Percentiles rank a stretch among this genome's conserved stretches.
These are phyloP conservation scores for Dendrolimus punctatus DNA, from an alignment of 1,140 invertebrate species.

Conservation along the genomic window DNA sequence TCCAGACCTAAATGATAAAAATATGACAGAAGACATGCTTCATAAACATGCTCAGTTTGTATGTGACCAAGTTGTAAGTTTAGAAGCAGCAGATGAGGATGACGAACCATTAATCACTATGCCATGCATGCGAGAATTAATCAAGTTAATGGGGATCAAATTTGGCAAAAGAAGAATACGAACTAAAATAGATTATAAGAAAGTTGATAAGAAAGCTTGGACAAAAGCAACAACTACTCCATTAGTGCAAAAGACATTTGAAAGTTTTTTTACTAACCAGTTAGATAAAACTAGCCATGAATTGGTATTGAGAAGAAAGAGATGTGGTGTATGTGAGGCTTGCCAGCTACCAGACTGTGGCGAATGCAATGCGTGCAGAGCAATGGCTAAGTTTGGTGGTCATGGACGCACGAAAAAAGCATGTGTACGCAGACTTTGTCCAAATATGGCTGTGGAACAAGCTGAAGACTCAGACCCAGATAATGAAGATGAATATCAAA, in stretches of 20 bases:
- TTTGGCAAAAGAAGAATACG: conserved; percentile 76
- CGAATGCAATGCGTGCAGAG: conserved; percentile 76
- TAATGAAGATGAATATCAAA: conserved; percentile 71
- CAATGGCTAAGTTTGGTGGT: conserved; percentile 85
- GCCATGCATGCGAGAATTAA: conserved; percentile 84
- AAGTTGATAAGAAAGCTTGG: conserved; percentile 72
- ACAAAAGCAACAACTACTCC: conserved; percentile 89
- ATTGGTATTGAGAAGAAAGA: conserved; percentile 64
- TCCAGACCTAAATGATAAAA: conserved; percentile 63
- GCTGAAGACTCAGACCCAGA: conserved; percentile 78
- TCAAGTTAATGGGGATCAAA: conserved; percentile 84
- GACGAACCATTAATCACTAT: conserved; percentile 80
- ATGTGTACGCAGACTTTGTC: conserved; percentile 82
- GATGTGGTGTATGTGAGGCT: conserved; percentile 84
- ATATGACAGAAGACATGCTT: conserved; percentile 84
- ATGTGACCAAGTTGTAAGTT: conserved; percentile 86
- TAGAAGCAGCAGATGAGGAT: conserved; percentile 78
- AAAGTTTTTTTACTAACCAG: conserved; percentile 86
- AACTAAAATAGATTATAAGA: conserved; percentile 69
- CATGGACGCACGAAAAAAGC: conserved; percentile 81
- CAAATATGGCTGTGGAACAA: conserved; percentile 84
- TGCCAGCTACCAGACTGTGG: conserved; percentile 85
- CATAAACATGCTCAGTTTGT: conserved; percentile 88
- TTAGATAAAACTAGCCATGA: conserved; percentile 76
- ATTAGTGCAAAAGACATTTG: conserved; percentile 85